phyloP scores from a whole-genome alignment of 1,140 invertebrate genomes.

The Papilio helenus region DNA sequence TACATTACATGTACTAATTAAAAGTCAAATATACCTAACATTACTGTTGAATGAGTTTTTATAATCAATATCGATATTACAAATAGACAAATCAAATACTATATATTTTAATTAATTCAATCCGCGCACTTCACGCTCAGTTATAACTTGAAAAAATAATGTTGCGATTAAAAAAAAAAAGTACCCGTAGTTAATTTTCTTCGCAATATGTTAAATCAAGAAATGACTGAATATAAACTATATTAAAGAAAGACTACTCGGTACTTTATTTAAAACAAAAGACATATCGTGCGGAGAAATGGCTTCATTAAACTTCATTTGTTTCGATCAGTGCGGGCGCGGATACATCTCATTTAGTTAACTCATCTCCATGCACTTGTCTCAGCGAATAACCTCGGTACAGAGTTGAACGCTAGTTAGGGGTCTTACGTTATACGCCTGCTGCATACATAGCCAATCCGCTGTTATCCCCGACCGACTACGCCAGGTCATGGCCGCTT shows the following conservation, averaged over 20 bases:
- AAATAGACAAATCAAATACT: neutral
- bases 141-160: neutral
- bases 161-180: neutral
- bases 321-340: constrained; percentile 22
- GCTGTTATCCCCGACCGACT: constrained; percentile 49
- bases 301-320: constrained; percentile 12
- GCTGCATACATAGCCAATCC: constrained; percentile 46
- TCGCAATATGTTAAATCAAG: neutral
- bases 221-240: neutral
- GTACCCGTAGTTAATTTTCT: too few relatives aligned
- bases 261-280: neutral
- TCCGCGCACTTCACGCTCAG: neutral
- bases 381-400: constrained; percentile 51
- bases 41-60: constrained; percentile 24
- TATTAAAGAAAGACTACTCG: neutral
- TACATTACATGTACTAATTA: constrained; percentile 1
- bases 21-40: too few relatives aligned
- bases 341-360: constrained; percentile 40
- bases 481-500: constrained; percentile 80
- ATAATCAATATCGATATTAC: too few relatives aligned
- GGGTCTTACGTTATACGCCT: constrained; percentile 50
- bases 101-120: neutral
- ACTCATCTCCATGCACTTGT: constrained; percentile 38
- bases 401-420: constrained; percentile 64
- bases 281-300: constrained; percentile 5